Conservation (phyloP, 2,888 invertebrate species). For the Eupithecia subumbrata region DNA sequence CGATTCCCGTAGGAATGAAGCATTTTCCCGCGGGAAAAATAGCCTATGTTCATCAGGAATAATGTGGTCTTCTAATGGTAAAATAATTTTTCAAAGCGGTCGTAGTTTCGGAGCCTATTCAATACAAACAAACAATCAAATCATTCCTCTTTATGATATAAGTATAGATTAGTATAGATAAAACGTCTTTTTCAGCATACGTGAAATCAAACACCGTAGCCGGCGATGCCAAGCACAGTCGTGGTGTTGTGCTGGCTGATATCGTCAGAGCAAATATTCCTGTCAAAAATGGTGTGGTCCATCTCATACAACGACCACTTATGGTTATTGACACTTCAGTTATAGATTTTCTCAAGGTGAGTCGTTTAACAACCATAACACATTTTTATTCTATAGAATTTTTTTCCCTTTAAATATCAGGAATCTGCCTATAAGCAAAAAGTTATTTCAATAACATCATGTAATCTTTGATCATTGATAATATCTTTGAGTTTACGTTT, state of each 20-base stretch:
- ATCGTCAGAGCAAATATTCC: constrained; percentile 96
- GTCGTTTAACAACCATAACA: constrained; percentile 21
- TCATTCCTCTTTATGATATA: no score
- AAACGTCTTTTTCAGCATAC: constrained; percentile 85
- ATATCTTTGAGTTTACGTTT: constrained; percentile 16
- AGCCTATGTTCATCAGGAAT: no score
- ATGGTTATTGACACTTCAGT: constrained; percentile 96
- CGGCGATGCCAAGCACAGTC: constrained; percentile 90
- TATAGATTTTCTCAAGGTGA: constrained; percentile 92
- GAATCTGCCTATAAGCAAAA: constrained; percentile 18
- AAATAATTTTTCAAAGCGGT: no score
- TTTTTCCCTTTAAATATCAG: not conserved
- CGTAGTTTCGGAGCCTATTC: no score
- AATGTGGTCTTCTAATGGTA: no score
- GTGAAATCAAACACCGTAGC: constrained; percentile 93
- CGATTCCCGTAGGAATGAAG: no score
- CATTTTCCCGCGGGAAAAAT: no score
- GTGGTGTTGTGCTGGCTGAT: constrained; percentile 94
- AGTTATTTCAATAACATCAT: constrained; percentile 24
- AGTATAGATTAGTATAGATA: no score
- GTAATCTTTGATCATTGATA: no score
- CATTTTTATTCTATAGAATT: not conserved
- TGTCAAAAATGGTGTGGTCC: constrained; percentile 95
- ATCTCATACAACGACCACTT: constrained; percentile 94
- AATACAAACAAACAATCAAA: no score